phyloP scores from a whole-genome alignment of 2,888 invertebrate genomes.

The Pomacea canaliculata region DNA sequence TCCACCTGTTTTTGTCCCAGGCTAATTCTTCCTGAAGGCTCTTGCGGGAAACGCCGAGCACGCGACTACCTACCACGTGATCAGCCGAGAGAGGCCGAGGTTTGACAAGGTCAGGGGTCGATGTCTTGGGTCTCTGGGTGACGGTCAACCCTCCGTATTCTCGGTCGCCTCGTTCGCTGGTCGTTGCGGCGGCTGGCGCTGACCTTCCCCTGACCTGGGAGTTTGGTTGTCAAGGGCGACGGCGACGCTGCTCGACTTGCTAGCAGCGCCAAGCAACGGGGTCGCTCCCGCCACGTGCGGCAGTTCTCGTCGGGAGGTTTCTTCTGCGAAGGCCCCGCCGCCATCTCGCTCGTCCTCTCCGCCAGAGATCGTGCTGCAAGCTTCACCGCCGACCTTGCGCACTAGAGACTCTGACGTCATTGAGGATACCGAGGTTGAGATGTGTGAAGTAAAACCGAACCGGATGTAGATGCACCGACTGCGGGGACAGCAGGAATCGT shows the following conservation, averaged over 20 bases:
- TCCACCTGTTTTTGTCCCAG: neutral
- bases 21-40: neutral
- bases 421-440: too few species aligned
- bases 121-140: neutral
- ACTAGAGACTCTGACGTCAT: too few species aligned
- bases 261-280: too few species aligned
- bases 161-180: neutral
- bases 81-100: slow-evolving; percentile 31
- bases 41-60: neutral
- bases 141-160: neutral
- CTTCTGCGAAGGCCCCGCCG: neutral
- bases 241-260: too few species aligned
- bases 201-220: slow-evolving; percentile 3
- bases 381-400: too few species aligned
- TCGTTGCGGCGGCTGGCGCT: slow-evolving; percentile 1
- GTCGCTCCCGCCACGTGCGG: too few species aligned
- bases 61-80: slow-evolving; percentile 14
- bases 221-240: too few species aligned
- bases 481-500: too few species aligned
- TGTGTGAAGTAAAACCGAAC: too few species aligned
- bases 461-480: too few species aligned
- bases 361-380: too few species aligned
- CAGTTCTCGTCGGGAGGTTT: too few species aligned
- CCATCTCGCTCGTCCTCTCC: neutral
- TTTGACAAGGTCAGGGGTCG: slow-evolving; percentile 6